phyloP scores from a whole-genome alignment of 2,113 vertebrate genomes.

The Salvelinus namaycush region DNA sequence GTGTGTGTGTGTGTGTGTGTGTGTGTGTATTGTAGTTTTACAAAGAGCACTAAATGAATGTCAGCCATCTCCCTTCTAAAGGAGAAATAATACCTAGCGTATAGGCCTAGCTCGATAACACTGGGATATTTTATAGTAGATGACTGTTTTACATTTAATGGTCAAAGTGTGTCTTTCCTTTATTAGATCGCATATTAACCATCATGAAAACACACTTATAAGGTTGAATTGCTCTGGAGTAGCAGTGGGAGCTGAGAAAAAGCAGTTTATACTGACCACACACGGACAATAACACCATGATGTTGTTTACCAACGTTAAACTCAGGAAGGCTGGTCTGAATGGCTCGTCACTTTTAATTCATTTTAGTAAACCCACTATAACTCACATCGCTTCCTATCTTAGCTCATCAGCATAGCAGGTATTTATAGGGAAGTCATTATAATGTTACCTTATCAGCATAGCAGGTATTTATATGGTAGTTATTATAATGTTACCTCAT shows the following conservation, averaged over 20 bases:
- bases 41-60: too few relatives aligned
- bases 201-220: not conserved
- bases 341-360: too few relatives aligned
- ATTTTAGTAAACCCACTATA: too few relatives aligned
- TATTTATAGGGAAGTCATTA: too few relatives aligned
- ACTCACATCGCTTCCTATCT: too few relatives aligned
- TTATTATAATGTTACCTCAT: too few relatives aligned
- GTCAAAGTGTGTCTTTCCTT: constrained; percentile 35
- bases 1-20: not conserved
- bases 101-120: constrained; percentile 27
- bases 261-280: constrained; percentile 24
- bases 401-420: too few relatives aligned
- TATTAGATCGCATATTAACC: constrained; percentile 32
- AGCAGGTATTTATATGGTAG: too few relatives aligned
- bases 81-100: constrained; percentile 37
- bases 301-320: not conserved
- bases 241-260: not conserved
- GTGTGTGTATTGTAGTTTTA: not conserved
- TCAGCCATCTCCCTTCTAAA: not conserved
- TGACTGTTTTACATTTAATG: constrained; percentile 41
- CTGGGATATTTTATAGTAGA: constrained; percentile 29
- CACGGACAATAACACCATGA: constrained; percentile 24
- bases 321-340: too few relatives aligned
- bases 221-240: constrained; percentile 41
- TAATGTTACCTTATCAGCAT: too few relatives aligned